Conservation (phyloP, 2,797 vertebrate genomes). For the Chiloscyllium punctatum region DNA sequence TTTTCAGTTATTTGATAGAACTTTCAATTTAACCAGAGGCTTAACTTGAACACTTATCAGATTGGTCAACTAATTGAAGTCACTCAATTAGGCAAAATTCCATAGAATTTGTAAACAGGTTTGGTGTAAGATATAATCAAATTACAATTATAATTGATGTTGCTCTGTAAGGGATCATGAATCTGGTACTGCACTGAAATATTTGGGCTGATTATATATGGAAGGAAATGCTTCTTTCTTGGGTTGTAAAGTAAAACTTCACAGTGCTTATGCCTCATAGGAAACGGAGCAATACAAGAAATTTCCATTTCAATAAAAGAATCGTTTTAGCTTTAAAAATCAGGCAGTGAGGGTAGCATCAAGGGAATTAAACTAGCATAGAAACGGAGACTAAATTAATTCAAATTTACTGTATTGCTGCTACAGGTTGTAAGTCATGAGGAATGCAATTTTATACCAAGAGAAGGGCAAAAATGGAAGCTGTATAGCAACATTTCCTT, state of each 20-base stretch:
- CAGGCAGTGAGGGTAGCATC: background rate
- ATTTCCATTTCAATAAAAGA: conserved; percentile 33
- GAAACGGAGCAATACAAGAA: conserved; percentile 7
- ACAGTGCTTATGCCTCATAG: background rate
- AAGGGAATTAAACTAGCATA: background rate
- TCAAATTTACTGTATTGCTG: conserved; percentile 15
- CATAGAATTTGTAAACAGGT: background rate
- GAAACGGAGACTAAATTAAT: conserved; percentile 3
- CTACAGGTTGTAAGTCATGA: conserved; percentile 10
- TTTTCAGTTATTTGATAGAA: background rate
- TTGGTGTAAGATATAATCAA: background rate
- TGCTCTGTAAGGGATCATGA: background rate
- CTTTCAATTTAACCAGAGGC: background rate
- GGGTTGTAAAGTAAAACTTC: background rate
- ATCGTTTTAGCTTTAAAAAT: background rate
- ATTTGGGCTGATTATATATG: background rate
- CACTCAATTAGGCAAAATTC: background rate
- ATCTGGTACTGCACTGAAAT: background rate
- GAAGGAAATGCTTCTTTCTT: background rate
- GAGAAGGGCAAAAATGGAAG: background rate
- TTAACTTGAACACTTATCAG: background rate
- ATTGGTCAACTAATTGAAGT: background rate
- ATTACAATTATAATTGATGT: background rate
- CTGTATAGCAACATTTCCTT: background rate
- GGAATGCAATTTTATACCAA: background rate